phyloP scores from a whole-genome alignment of 2,888 invertebrate species.

The Acrocyrtus sp. region DNA sequence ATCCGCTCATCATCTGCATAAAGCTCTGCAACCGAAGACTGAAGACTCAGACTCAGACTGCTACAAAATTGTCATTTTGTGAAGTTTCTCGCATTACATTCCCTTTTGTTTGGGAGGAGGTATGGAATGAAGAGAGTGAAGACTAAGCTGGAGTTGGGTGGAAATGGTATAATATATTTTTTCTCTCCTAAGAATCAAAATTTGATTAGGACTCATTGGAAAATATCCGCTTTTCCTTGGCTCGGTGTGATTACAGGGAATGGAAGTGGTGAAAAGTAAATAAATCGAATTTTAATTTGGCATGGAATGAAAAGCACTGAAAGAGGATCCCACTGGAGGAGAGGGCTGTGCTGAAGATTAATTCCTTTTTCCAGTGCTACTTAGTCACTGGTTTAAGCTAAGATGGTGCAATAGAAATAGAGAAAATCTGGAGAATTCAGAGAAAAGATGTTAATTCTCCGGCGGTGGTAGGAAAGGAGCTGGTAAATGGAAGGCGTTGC shows the following conservation, averaged over 20 bases:
- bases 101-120: slow-evolving; percentile 4
- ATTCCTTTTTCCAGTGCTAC: too few relatives aligned
- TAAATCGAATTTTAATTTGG: slow-evolving; percentile 42
- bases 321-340: too few relatives aligned
- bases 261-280: slow-evolving; percentile 41
- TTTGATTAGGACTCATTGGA: background rate
- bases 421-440: background rate
- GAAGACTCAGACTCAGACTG: too few relatives aligned
- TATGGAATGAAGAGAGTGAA: background rate
- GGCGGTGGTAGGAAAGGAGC: background rate
- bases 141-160: background rate
- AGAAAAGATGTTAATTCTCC: slow-evolving; percentile 21
- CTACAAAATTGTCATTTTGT: background rate
- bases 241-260: slow-evolving; percentile 34
- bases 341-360: too few relatives aligned
- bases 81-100: background rate
- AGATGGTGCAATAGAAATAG: too few relatives aligned
- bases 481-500: too few relatives aligned
- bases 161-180: slow-evolving; percentile 10
- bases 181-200: slow-evolving; percentile 4
- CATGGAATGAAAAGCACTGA: slow-evolving; percentile 8
- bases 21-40: too few relatives aligned
- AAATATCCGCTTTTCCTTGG: background rate
- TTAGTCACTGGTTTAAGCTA: too few relatives aligned
- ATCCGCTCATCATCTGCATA: too few relatives aligned